Base-by-base conservation (phyloP, 2,888 invertebrate genomes). In the Tuberolachnus salignus region DNA sequence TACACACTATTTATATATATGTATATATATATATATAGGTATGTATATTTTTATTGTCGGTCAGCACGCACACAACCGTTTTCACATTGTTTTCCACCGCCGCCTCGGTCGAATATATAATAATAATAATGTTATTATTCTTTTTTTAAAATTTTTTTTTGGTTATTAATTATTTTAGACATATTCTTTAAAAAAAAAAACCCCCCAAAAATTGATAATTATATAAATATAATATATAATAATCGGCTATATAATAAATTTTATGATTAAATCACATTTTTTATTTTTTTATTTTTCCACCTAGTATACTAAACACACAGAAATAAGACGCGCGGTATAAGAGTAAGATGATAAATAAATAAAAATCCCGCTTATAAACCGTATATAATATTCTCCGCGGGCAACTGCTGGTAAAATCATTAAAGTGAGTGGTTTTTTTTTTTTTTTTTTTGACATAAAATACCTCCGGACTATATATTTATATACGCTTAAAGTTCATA, bases 41-140 rank as follows among this genome's bases (percentile, higher is more conserved):
- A 19, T 53, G 21, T 23, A n/a, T 11, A n/a, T 61, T 61, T 72
- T 72, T 72, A 72, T 49, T 26, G 72, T 9, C 46, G 72, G 72
- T 61, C 61, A 61, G 49, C 72, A 72, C 72, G 72, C 72, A 72
- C 72, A 72, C 72, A 13, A 44, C 55, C 55, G 55, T 70, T 70
- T 70, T 19, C 55, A 21, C 21, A 16, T 70, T 16, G 55, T 55
- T 70, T 61, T 63, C 55, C 21, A 26, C 21, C 44, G 70, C 21
- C 3, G 6, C 46, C 46, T 3, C 10, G 34, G 34, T 3, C 53
- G 16, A 16, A 46, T 44, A 9, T 19, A 16, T 13, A 59, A 59
- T 34, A 34, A 46, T 46, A 46, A 46, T 46, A 46, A 8, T 46
- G 10, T 61, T 34, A 44, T 57, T 55, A 70, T 70, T 70, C 21